A percentile compares a stretch with the other conserved stretches of the same genome.
These are phyloP conservation scores for Eilema sororculum DNA, from an alignment of 2,888 invertebrate genomes.

Conservation along the genomic window DNA sequence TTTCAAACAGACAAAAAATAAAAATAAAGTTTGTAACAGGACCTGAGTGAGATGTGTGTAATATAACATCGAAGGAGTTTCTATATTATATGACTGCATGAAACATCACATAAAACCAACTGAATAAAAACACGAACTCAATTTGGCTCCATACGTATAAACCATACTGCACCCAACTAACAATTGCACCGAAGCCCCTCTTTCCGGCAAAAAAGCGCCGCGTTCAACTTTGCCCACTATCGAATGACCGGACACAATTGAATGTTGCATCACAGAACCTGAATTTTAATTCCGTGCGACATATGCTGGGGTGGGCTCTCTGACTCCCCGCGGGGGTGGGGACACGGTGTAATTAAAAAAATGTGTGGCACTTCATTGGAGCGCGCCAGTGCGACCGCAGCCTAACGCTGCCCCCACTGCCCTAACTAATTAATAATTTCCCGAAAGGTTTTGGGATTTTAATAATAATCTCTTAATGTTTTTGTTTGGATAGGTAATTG, in stretches of 20 bases:
- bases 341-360: conserved; percentile 80
- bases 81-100: not conserved
- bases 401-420: conserved; percentile 54
- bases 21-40: too few species aligned
- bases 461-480: conserved; percentile 70
- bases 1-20: too few species aligned
- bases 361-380: conserved; percentile 84
- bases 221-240: conserved; percentile 51
- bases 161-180: conserved; percentile 18
- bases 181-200: conserved; percentile 31
- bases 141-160: conserved; percentile 12
- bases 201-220: conserved; percentile 39
- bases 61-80: too few species aligned
- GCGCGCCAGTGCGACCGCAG: conserved; percentile 69
- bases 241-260: conserved; percentile 59
- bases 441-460: conserved; percentile 73
- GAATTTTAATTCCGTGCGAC: conserved; percentile 82
- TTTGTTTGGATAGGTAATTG: conserved; percentile 41
- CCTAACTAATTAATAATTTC: conserved; percentile 78
- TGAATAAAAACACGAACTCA: conserved; percentile 7
- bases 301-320: conserved; percentile 66
- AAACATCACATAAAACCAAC: conserved; percentile 1
- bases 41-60: too few species aligned
- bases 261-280: conserved; percentile 78
- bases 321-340: conserved; percentile 45